Percentiles rank a stretch among this genome's conserved stretches.
These are phyloP conservation scores for Suncus etruscus DNA, from an alignment of 2,113 vertebrate genomes.

Conservation along the genomic window DNA sequence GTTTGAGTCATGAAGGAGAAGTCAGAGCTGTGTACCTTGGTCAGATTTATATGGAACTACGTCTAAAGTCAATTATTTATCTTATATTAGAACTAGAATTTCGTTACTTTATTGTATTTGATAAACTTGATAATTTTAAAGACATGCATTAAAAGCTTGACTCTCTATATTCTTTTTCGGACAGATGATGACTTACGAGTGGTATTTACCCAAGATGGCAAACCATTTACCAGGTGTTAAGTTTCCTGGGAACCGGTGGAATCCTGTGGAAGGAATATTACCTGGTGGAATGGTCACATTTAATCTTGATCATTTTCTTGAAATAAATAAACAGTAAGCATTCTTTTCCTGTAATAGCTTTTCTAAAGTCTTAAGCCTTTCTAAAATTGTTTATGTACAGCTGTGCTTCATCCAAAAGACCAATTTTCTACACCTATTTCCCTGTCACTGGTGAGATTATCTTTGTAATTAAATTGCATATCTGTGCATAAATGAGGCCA, in stretches of 20 bases:
- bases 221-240: slow-evolving; percentile 91
- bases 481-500: slow-evolving; percentile 85
- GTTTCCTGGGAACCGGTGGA: slow-evolving; percentile 95
- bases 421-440: slow-evolving; percentile 85
- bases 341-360: slow-evolving; percentile 85
- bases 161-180: slow-evolving; percentile 26
- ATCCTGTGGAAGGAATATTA: slow-evolving; percentile 88
- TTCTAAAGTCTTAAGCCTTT: slow-evolving; percentile 80
- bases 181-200: slow-evolving; percentile 98
- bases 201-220: slow-evolving; percentile 96
- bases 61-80: neutral
- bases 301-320: slow-evolving; percentile 95
- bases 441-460: slow-evolving; percentile 84
- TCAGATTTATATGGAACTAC: neutral
- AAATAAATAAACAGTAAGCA: slow-evolving; percentile 95
- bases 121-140: slow-evolving; percentile 43
- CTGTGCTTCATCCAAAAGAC: slow-evolving; percentile 85
- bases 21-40: neutral
- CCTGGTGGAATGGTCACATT: slow-evolving; percentile 90
- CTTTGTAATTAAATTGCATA: slow-evolving; percentile 88
- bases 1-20: neutral
- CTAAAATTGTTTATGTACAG: slow-evolving; percentile 85
- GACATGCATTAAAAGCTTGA: slow-evolving; percentile 39
- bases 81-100: neutral
- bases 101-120: slow-evolving; percentile 13